Evolutionary conservation across 2,113 vertebrate species (phyloP).

Genomic region (Xiphorhynchus elegans): DNA sequence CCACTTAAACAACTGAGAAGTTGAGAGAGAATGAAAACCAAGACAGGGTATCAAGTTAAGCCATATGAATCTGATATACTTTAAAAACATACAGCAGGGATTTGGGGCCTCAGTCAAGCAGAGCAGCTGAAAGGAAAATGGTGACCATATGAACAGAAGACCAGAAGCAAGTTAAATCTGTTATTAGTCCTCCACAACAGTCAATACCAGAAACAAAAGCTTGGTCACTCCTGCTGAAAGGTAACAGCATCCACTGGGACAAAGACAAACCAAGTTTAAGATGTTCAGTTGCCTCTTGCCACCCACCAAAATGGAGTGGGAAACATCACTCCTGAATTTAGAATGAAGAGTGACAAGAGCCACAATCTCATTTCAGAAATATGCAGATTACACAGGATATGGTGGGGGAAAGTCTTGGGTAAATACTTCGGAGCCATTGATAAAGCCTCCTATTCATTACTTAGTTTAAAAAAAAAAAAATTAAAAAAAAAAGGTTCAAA

Average conservation of each 20-base stretch:
- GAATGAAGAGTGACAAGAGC: neutral
- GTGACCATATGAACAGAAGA: conserved; percentile 36
- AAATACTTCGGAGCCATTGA: neutral
- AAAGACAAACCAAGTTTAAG: neutral
- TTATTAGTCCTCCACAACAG: neutral
- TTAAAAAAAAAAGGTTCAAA: neutral
- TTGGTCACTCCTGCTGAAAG: neutral
- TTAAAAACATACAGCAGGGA: conserved; percentile 55
- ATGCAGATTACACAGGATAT: neutral
- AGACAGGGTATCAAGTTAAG: conserved; percentile 53
- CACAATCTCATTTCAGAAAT: neutral
- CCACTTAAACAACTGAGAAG: conserved; percentile 32
- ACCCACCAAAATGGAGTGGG: neutral
- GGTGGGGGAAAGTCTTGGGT: neutral
- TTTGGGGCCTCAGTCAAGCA: conserved; percentile 37
- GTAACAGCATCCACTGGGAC: neutral
- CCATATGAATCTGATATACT: conserved; percentile 42
- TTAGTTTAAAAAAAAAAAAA: neutral
- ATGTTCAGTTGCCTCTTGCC: neutral
- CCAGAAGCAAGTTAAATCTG: conserved; percentile 28
- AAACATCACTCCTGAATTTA: neutral
- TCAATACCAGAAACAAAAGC: conserved; percentile 25
- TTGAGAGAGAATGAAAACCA: conserved; percentile 45
- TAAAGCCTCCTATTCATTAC: neutral
- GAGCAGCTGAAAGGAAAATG: conserved; percentile 46